These are phyloP conservation scores for Atta texana DNA, from an alignment of 1,140 invertebrate species.

Conservation along the genomic window DNA sequence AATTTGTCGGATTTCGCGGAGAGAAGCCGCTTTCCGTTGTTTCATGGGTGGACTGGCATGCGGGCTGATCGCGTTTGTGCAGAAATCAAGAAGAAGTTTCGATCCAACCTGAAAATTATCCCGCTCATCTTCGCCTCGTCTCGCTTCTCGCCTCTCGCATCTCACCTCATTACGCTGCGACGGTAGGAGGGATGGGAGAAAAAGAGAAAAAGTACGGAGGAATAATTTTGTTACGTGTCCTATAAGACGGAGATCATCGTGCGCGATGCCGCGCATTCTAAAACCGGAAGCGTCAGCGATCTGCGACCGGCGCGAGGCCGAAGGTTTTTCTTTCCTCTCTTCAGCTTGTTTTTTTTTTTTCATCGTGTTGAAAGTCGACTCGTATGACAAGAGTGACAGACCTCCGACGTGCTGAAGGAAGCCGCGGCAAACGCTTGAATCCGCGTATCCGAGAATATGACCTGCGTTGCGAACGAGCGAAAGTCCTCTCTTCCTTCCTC, in stretches of 20 bases:
- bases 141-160: conserved; percentile 21
- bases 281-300: conserved; percentile 38
- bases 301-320: conserved; percentile 5
- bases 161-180: conserved; percentile 58
- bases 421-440: background rate
- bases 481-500: conserved; percentile 58
- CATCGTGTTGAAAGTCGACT: conserved; percentile 19
- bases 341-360: background rate
- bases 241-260: conserved; percentile 35
- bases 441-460: background rate
- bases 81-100: conserved; percentile 80
- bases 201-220: conserved; percentile 63
- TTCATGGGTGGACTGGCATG: conserved; percentile 83
- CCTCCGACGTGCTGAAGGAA: background rate
- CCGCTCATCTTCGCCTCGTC: conserved; percentile 61
- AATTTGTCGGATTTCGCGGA: conserved; percentile 50
- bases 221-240: conserved; percentile 78
- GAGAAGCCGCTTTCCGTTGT: conserved; percentile 79
- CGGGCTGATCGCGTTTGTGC: conserved; percentile 78
- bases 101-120: conserved; percentile 84
- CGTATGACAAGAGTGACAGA: background rate
- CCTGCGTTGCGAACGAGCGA: conserved; percentile 38
- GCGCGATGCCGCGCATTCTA: background rate
- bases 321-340: background rate
- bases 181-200: background rate